Evolutionary conservation across 2,113 vertebrate species (phyloP), one percentile per base, ranked within the genome.

Genomic region (Plecturocebus donacophilus): DNA sequence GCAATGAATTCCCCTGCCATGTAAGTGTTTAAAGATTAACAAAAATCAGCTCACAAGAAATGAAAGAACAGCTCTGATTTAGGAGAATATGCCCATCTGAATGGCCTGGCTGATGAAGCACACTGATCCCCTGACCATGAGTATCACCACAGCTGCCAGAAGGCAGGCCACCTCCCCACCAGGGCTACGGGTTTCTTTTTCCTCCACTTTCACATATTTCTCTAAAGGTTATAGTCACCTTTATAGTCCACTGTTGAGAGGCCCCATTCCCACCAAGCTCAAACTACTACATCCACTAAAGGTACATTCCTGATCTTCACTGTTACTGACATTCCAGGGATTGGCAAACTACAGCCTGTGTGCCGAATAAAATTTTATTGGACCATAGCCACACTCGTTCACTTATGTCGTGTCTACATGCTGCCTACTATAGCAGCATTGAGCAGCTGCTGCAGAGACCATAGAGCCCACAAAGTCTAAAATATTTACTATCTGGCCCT

Each of bases 21-120:
- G 20, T 85, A 25, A 58, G 90, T 84, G 70, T 56, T 80, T 90
- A 79, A 92, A 84, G 79, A 81, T 66, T 23, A 96, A 93, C 58
- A 76, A 80, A 97, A 83, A 32, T 3, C 6, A 73, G 4, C 58
- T 45, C 40, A 42, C 12, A 38, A 52, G 20, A 58, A 3, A 30
- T 2, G 66, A 80, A 73, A 32, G 35, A n/a, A 52, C 0, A 70
- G 58, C 40, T 83, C 52, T 35, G 32, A 66, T 3, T 7, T n/a
- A 54, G 17, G 40, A 25, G 71, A 45, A 23, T n/a, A 35, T 0
- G 0, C n/a, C 56, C 13, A 32, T 38, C 9, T 25, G 52, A 16
- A 35, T 13, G 21, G 16, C 70, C n/a, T 73, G 12, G 9, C 40
- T n/a, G 8, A 13, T 0, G 21, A 91, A 58, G 52, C 6, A 10